Base-by-base conservation (phyloP, 2,888 invertebrate genomes). In the Cyclophora punctaria region DNA sequence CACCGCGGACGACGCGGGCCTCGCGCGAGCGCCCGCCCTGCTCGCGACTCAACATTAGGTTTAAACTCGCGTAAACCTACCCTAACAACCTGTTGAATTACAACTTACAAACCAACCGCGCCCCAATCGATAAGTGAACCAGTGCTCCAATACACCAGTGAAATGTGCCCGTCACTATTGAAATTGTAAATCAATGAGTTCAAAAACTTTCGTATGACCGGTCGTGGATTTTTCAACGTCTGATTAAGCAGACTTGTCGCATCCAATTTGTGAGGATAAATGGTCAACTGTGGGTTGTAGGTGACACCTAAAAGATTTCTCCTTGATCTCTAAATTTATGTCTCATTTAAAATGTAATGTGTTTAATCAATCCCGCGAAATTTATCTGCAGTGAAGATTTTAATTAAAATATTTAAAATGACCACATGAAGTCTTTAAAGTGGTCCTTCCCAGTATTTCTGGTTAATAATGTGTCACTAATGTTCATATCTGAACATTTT, bases 1-100 rank as follows among this genome's bases (percentile, higher is more conserved):
- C 75, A 78, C 85, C 86, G 86, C 88, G 86, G 85, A 85, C 86
- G 82, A 80, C 86, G 88, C 89, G 90, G 89, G 87, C 89, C 90
- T 83, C 83, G 73, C 64, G 73, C 72, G 73, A 69, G 69, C 74
- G 75, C 70, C 73, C 78, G 73, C 68, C 75, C 70, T 71, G 77
- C 73, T 75, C 80, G 77, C 79, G 80, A 78, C 77, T 53, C 46
- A 45, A 55, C 51, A 47, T 35, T 56, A 56, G 58, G 55, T 52
- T 51, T 49, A 48, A 53, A 56, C 57, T 60, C 52, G 47, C 48
- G 49, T 43, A 49, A 51, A 20, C 34, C 44, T 7, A 34, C 51
- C 48, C 47, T 47, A 44, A 41, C 5, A 44, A 37, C 37, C 37
- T 37, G 37, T 37, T 37, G 37, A 37, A 4, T 37, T 5, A 37